A percentile compares a stretch with the other conserved stretches of the same genome.
phyloP scores from a whole-genome alignment of 2,113 vertebrate genomes.

The Muntiacus reevesi region DNA sequence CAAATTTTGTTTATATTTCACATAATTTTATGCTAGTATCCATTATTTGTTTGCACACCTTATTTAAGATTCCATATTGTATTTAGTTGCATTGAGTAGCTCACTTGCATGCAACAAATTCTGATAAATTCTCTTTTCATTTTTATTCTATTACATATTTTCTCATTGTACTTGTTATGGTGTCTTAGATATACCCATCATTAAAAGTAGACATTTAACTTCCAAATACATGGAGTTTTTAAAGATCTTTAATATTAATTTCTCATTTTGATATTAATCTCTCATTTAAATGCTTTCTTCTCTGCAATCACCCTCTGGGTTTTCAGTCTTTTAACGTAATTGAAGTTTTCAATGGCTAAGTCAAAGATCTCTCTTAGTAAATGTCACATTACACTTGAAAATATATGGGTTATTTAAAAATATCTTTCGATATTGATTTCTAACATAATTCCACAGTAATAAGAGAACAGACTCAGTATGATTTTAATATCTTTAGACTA shows the following conservation, averaged over 20 bases:
- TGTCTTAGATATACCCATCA: neutral
- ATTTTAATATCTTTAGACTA: too few species aligned
- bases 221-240: neutral
- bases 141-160: neutral
- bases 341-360: neutral
- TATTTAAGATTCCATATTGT: neutral
- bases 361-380: neutral
- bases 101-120: too few species aligned
- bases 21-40: too few species aligned
- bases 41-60: too few species aligned
- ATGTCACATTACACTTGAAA: too few species aligned
- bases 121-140: too few species aligned
- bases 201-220: neutral
- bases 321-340: neutral
- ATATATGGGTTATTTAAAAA: neutral
- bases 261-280: neutral
- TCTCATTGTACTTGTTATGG: neutral
- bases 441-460: neutral
- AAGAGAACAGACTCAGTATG: too few species aligned
- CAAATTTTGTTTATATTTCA: too few species aligned
- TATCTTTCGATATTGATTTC: neutral
- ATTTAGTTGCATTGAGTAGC: too few species aligned
- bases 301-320: neutral
- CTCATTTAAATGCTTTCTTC: neutral
- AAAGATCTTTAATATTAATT: neutral